Evolutionary conservation across 2,113 vertebrate species (phyloP).

Genomic region (Andinoacara biseriatus): DNA sequence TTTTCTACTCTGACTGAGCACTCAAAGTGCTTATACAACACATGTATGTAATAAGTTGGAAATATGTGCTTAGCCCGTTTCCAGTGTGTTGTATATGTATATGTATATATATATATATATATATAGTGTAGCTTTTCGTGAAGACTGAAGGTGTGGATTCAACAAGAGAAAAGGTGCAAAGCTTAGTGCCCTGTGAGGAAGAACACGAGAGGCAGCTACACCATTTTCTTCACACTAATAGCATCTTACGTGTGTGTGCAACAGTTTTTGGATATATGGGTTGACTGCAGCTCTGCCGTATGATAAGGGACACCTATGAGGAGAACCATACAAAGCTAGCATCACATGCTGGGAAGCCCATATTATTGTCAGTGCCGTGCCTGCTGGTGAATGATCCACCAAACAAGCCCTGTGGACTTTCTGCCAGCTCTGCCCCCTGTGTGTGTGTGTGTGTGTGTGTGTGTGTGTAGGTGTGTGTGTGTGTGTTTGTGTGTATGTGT

Average conservation of each 20-base stretch:
- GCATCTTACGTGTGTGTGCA: not conserved
- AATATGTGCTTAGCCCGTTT: slow-evolving; percentile 29
- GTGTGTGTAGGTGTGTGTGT: not conserved
- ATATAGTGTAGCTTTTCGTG: not conserved
- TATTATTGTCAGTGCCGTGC: not conserved
- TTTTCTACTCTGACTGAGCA: too few relatives aligned
- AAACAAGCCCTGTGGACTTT: too few relatives aligned
- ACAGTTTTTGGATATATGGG: not conserved
- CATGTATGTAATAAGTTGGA: not conserved
- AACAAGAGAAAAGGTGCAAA: not conserved
- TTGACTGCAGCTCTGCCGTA: slow-evolving; percentile 16
- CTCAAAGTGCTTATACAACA: too few relatives aligned
- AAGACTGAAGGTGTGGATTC: not conserved
- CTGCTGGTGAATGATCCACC: slow-evolving; percentile 8
- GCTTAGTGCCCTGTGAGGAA: not conserved
- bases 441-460: not conserved
- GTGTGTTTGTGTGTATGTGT: too few relatives aligned
- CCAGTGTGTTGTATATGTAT: not conserved
- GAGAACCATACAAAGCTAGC: slow-evolving; percentile 17
- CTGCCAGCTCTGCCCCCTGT: not conserved
- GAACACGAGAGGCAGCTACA: not conserved
- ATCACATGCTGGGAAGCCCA: slow-evolving; percentile 28
- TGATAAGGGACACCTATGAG: slow-evolving; percentile 15
- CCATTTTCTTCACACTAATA: not conserved
- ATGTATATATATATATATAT: too few relatives aligned